Evolutionary conservation across 1,140 invertebrate species (phyloP).

Genomic region (Nylanderia fulva): DNA sequence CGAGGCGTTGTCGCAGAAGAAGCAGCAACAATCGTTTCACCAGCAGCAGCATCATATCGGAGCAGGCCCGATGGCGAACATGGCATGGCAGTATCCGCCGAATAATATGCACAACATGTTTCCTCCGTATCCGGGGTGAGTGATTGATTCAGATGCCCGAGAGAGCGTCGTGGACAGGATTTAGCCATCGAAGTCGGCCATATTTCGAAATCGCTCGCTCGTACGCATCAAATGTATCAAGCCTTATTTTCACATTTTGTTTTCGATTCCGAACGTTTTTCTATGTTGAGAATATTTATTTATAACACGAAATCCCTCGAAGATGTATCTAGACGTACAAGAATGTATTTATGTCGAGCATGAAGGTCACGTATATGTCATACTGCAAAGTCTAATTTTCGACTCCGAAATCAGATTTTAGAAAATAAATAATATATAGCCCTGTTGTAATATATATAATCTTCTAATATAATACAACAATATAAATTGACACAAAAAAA

Average conservation of each 20-base stretch:
- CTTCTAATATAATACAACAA: too few relatives aligned
- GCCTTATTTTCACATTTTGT: background rate
- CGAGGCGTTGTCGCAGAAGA: slow-evolving; percentile 83
- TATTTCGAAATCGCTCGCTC: background rate
- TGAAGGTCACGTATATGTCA: too few relatives aligned
- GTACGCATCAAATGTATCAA: background rate
- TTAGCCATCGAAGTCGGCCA: slow-evolving; percentile 17
- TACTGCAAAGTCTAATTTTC: too few relatives aligned
- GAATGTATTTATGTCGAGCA: too few relatives aligned
- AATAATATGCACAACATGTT: slow-evolving; percentile 83
- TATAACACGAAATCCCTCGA: background rate
- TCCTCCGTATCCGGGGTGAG: slow-evolving; percentile 81
- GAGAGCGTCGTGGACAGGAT: background rate
- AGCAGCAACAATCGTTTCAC: slow-evolving; percentile 79
- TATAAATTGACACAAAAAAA: too few relatives aligned
- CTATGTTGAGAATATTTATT: background rate
- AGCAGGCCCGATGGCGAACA: slow-evolving; percentile 82
- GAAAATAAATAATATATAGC: too few relatives aligned
- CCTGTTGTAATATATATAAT: too few relatives aligned
- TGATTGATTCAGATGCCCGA: background rate
- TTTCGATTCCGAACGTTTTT: background rate
- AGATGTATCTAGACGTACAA: background rate
- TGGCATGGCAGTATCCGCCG: slow-evolving; percentile 84
- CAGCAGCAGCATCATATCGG: slow-evolving; percentile 76
- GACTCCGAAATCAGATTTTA: too few relatives aligned